Evolutionary conservation across 2,888 invertebrate genomes (phyloP), one percentile per base, ranked within the genome.

Genomic region (Zootermopsis nevadensis): DNA sequence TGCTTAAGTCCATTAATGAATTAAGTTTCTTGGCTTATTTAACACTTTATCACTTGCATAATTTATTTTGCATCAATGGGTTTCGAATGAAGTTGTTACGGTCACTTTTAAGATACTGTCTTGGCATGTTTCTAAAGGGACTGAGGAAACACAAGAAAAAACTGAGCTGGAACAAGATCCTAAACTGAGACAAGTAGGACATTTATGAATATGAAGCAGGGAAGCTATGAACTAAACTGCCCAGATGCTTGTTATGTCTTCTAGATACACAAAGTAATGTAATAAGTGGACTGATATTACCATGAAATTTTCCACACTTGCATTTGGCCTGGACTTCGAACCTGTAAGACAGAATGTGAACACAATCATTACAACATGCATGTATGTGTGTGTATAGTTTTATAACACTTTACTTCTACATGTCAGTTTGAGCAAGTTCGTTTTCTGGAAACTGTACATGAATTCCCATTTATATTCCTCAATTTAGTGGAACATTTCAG

Each of bases 301-400:
- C 83, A 83, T 83, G 42, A 81, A 83, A 77, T 77, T 83, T 69
- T 81, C 81, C 76, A 42, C 33, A 66, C 30, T 42, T 35, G 69
- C n/a, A 33, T 33, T 74, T 27, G 27, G 15, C 31, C 19, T 72
- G 33, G 74, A 31, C 35, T 27, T 76, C 15, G 72, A 27, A 74
- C 82, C 82, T 82, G 74, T 22, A 82, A 82, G 27, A 53, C 1
- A 53, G 53, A 53, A 53, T 3, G 19, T 53, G 24, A 27, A 8
- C n/a, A 27, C 15, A 66, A 66, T 30, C 31, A 67, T 27, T 22
- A 33, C 33, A 72, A 33, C 33, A 1, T 19, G 31, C 6, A 66
- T n/a, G 8, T 15, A 35, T 33, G 8, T 76, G 33, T 33, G 22
- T 76, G 27, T 66, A 66, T 15, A 72, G 6, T 22, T 19, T 33